Evolutionary conservation across 1,140 invertebrate species (phyloP), one percentile per base, ranked within the genome.

Genomic region (Heliconius nattereri): DNA sequence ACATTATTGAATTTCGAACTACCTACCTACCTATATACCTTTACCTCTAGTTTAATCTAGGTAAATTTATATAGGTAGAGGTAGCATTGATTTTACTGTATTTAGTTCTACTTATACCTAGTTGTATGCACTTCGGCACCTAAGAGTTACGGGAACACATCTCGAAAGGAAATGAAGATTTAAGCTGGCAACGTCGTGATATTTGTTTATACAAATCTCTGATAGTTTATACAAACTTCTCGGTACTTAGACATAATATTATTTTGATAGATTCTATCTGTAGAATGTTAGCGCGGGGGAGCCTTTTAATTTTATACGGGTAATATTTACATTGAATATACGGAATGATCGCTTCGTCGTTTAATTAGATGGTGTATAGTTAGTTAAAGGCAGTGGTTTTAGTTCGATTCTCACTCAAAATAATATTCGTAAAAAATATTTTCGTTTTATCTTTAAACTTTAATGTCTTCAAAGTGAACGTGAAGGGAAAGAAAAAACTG

Each of bases 1-100:
- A 78, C 81, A 84, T 85, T 85, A 84, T 85, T 85, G 79, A 85
- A 82, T 85, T 85, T 80, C 74, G 73, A 82, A 82, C 79, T 82
- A 85, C 76, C 20, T 11, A 60, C 60, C 49, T 73, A 75, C 78
- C 73, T 76, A 13, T 13, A 13, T 45, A 20, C 49, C 45, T 49
- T 6, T 19, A 49, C 45, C 45, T 0, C 11, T 49, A 49, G 0
- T 16, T 52, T n/a, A n/a, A n/a, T n/a, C n/a, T n/a, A 35, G 32
- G 32, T 35, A 35, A 35, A 0, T 35, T 35, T 35, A 16, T 45
- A 45, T 45, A 45, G 40, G 40, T 45, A 45, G 13, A 5, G 40
- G 40, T 45, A 45, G 1, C 40, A 45, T 71, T 52, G 66, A n/a
- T 66, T 66, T 66, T 66, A 66, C 26, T 66, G 6, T 29, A 29